Evolutionary conservation across 2,888 invertebrate species (phyloP), one percentile per base, ranked within the genome.

Genomic region (Caradrina kadenii): DNA sequence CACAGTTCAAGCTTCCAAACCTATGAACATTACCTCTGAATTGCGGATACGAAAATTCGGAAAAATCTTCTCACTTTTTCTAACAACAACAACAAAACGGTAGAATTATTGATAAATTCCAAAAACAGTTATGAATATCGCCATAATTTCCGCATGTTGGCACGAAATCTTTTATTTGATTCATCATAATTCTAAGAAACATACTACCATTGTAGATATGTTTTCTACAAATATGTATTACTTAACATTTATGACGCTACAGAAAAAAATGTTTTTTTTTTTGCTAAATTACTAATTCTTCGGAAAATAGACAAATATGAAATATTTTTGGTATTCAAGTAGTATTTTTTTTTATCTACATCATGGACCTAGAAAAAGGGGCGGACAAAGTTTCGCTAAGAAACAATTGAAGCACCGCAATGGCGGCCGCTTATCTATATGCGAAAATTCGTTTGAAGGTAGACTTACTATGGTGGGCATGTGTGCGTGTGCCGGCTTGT

Each of bases 141-240:
- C 19, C 21, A 54, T 55, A 13, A 13, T 45, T 61, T 61, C 42
- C 22, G 17, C 49, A 26, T 56, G 19, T 19, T 22, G 31, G 21
- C 19, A 17, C 13, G 15, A 26, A 11, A 39, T 39, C n/a, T 8
- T 15, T n/a, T 13, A 58, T 65, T 55, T n/a, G 42, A 50, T 21
- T 56, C 17, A 45, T 39, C 45, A 15, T n/a, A 19, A 45, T 69
- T 56, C n/a, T n/a, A 3, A 17, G 35, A 50, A 42, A 60, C 11
- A 55, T 42, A 42, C 13, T 42, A 55, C 45, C 10, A 35, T 26
- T 39, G 8, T 50, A 31, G 22, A 6, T 55, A 31, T 17, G 35
- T 42, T 10, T 42, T 45, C 21, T 45, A 58, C 15, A 3, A n/a
- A n/a, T n/a, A n/a, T n/a, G n/a, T 31, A 50, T 6, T 39, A 2